Conservation (phyloP, 2,113 vertebrate genomes). For the Elgaria multicarinata region DNA sequence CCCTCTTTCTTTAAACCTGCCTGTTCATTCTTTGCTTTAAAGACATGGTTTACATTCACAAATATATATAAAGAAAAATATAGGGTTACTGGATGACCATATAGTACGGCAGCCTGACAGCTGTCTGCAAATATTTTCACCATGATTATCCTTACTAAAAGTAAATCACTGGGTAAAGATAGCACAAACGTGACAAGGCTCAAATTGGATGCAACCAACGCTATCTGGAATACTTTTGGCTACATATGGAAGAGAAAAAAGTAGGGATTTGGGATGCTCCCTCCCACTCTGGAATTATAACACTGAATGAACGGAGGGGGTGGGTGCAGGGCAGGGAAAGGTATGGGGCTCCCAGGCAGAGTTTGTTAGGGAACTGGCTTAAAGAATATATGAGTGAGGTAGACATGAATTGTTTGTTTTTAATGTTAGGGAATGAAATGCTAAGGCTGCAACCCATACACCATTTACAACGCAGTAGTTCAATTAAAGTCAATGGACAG, state of each 20-base stretch:
- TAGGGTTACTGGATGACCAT: conserved; percentile 93
- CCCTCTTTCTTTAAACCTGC: conserved; percentile 46
- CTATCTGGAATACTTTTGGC: conserved; percentile 79
- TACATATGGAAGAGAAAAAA: conserved; percentile 76
- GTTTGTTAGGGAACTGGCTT: conserved; percentile 61
- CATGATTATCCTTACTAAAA: conserved; percentile 98
- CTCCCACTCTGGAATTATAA: conserved; percentile 41
- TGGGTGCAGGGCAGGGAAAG: conserved; percentile 11
- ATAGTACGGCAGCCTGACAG: conserved; percentile 90
- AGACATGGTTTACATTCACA: conserved; percentile 87
- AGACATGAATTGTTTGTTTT: conserved; percentile 69
- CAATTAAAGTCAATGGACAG: neutral
- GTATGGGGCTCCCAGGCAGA: conserved; percentile 40
- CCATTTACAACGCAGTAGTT: conserved; percentile 19
- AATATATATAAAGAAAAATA: conserved; percentile 97
- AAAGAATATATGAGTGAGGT: conserved; percentile 77
- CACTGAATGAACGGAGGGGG: conserved; percentile 27
- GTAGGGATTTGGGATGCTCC: conserved; percentile 48
- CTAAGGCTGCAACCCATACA: conserved; percentile 19
- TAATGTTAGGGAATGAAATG: conserved; percentile 67
- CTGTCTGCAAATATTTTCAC: conserved; percentile 97
- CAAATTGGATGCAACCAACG: conserved; percentile 82
- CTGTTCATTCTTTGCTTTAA: conserved; percentile 74
- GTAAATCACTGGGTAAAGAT: conserved; percentile 97
- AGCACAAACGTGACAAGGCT: conserved; percentile 94